These are phyloP conservation scores for Hypocryptadius cinnamomeus DNA, from an alignment of 2,113 vertebrate species.

Conservation along the genomic window DNA sequence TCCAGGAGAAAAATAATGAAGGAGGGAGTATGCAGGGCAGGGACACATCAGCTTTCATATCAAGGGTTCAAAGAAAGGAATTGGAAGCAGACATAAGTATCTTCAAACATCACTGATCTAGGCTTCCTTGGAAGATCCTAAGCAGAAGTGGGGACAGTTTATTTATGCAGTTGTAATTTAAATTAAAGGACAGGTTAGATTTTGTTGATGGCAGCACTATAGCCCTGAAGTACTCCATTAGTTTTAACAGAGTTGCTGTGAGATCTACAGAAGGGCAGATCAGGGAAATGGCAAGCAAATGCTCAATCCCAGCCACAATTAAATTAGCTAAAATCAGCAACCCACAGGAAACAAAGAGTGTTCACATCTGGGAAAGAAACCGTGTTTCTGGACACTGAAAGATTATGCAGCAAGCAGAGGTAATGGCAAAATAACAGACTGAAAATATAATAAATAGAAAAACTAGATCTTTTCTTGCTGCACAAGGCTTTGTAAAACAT, in stretches of 20 bases:
- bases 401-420: neutral
- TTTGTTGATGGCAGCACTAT: neutral
- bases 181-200: neutral
- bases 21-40: neutral
- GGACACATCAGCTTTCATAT: neutral
- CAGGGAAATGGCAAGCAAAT: neutral
- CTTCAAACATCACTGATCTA: neutral
- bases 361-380: neutral
- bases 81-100: neutral
- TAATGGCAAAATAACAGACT: neutral
- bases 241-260: neutral
- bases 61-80: neutral
- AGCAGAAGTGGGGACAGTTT: neutral
- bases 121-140: neutral
- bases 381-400: neutral
- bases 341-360: neutral
- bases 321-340: neutral
- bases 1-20: neutral
- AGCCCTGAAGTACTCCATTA: neutral
- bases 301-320: neutral
- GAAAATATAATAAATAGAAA: neutral
- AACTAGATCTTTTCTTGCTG: neutral
- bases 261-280: neutral
- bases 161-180: neutral
- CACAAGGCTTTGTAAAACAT: neutral